phyloP scores from a whole-genome alignment of 2,113 vertebrate species.

The Menura novaehollandiae region DNA sequence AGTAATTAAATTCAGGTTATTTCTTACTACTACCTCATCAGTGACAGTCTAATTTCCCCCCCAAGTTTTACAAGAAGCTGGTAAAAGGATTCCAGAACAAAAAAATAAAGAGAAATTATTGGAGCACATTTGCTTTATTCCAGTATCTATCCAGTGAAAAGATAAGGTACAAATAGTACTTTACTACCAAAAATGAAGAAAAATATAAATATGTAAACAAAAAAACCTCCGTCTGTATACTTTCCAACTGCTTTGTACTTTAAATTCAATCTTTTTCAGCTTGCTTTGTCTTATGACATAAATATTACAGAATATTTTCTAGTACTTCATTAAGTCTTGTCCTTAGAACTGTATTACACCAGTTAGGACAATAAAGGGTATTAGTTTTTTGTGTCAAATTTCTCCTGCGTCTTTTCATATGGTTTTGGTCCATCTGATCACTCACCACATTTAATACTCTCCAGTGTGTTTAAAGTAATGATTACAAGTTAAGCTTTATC shows the following conservation, averaged over 20 bases:
- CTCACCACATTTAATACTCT: background rate
- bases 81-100: background rate
- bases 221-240: background rate
- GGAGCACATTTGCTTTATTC: background rate
- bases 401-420: background rate
- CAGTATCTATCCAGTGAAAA: background rate
- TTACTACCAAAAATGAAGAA: background rate
- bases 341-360: background rate
- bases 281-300: background rate
- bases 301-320: background rate
- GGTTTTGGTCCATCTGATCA: background rate
- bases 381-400: background rate
- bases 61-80: background rate
- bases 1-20: background rate
- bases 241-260: background rate
- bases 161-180: background rate
- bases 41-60: background rate
- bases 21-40: background rate
- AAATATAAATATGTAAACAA: background rate
- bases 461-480: background rate
- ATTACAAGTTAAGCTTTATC: slow-evolving; percentile 46
- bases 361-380: background rate
- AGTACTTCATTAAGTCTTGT: background rate
- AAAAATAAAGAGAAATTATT: background rate
- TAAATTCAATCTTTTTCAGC: background rate